Percentiles rank a stretch among this genome's conserved stretches.
phyloP scores from a whole-genome alignment of 2,113 vertebrate genomes.

The Phalacrocorax brasilianus region DNA sequence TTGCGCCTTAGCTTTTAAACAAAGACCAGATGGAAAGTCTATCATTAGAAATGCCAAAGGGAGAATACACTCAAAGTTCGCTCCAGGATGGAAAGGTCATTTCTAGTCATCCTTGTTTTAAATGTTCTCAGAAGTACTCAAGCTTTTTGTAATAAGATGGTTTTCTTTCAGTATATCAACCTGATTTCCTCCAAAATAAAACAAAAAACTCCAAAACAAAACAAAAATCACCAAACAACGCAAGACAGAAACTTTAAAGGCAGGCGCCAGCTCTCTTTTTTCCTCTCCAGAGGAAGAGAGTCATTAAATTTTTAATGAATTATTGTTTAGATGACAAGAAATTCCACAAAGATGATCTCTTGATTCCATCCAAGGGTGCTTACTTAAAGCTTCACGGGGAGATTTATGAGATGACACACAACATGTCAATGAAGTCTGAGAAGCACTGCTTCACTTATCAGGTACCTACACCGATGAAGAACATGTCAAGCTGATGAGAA shows the following conservation, averaged over 20 bases:
- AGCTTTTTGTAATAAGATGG: slow-evolving; percentile 26
- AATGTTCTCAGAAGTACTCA: slow-evolving; percentile 54
- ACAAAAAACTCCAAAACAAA: neutral
- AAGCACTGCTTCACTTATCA: neutral
- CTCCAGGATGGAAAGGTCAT: slow-evolving; percentile 63
- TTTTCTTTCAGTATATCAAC: slow-evolving; percentile 32
- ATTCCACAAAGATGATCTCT: slow-evolving; percentile 39
- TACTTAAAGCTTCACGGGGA: neutral
- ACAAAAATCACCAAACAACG: neutral
- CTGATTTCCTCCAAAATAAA: slow-evolving; percentile 32
- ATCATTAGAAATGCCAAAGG: slow-evolving; percentile 68
- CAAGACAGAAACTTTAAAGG: slow-evolving; percentile 16
- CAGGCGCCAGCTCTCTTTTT: neutral
- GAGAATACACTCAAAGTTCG: slow-evolving; percentile 46
- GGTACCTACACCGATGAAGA: neutral
- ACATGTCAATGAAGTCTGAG: neutral
- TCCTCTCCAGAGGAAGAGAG: neutral
- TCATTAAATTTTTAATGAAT: slow-evolving; percentile 61
- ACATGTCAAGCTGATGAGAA: neutral
- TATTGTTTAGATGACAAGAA: slow-evolving; percentile 52
- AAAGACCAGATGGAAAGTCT: slow-evolving; percentile 66
- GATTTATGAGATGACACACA: neutral
- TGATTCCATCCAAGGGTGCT: slow-evolving; percentile 20
- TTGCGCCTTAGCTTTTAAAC: slow-evolving; percentile 56
- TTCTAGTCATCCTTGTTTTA: slow-evolving; percentile 59